Base-by-base conservation (phyloP, 2,888 invertebrate species). In the Drosophila parthenogenetica region DNA sequence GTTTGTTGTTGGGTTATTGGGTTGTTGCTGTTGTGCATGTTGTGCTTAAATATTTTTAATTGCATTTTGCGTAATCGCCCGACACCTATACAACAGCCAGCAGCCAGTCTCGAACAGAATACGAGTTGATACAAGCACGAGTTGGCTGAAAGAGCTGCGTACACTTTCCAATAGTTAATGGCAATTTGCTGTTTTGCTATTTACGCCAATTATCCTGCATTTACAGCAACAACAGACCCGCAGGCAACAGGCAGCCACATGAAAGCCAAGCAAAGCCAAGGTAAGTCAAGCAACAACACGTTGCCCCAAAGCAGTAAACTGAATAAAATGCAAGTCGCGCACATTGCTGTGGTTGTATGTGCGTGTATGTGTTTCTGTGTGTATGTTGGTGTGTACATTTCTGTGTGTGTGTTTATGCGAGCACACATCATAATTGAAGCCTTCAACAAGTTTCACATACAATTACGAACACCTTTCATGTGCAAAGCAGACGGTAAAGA, bases 151-250 rank as follows among this genome's bases (percentile, higher is more conserved):
- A 74, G 79, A 72, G 54, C 69, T 49, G 77, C 65, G 75, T 68
- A 77, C 79, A 87, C 81, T 87, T 85, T 89, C 87, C 84, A 89
- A 85, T 85, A 89, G 89, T 85, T 85, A 85, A 85, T 85, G 84
- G 84, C 89, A 85, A 85, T 83, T 85, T 85, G 89, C 84, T 87
- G 89, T 85, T 85, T 85, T 89, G 87, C 87, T 85, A 89, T 89
- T 85, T 89, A 85, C 84, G 84, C 84, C 84, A 85, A 85, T 85
- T 85, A 85, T 89, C 74, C 84, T 69, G 81, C 81, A 72, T 77
- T 83, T 65, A 63, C 84, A 88, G 65, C 61, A 80, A 53, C 79
- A 72, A 51, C 61, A 50, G 40, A 72, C 62, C 29, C 66, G 37
- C 32, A 40, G 43, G 62, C 67, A 66, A 22, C 67, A 46, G 42